Base-by-base conservation (phyloP, 2,113 vertebrate species). In the Sylvia atricapilla region DNA sequence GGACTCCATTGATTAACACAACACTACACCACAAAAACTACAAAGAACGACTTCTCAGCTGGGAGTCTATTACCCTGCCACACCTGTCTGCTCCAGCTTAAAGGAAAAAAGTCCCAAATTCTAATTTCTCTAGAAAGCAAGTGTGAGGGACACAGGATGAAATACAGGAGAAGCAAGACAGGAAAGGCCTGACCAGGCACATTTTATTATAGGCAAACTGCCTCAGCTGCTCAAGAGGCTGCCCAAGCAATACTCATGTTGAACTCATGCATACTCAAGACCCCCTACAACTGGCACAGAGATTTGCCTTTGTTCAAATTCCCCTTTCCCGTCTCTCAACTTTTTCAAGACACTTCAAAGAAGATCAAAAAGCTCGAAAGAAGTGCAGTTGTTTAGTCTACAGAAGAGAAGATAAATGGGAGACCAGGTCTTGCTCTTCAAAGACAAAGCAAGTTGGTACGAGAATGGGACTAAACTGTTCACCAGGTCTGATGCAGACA, bases 261-360 rank as follows among this genome's bases (percentile, higher is more conserved):
- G 62, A 53, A 87, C 28, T 86, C n/a, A 35, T 8, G 46, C 43
- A 63, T 62, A 84, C n/a, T 66, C 18, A 77, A 83, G 72, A 80
- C 18, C 17, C 27, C 27, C 41, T 41, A 15, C 53, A 84, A 80
- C 1, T 74, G 75, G 59, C 78, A 88, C 35, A 89, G 52, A 68
- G 24, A 86, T 69, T 53, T 85, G 75, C 75, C 80, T 94, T 93
- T 62, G 58, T 62, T 83, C 90, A 93, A 43, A 60, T 92, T 80
- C 59, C 80, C n/a, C 77, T 81, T 93, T 89, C 80, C 82, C 47
- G 58, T 35, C 62, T 93, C 70, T 86, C 59, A 88, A 70, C 67
- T 69, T 92, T n/a, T 76, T 69, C 84, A 95, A 90, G 72, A 90
- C n/a, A 85, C 70, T 94, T 95, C 78, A 93, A 96, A 94, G 59